Evolutionary conservation across 2,113 vertebrate genomes (phyloP).

Genomic region (Pachyramphus minor): DNA sequence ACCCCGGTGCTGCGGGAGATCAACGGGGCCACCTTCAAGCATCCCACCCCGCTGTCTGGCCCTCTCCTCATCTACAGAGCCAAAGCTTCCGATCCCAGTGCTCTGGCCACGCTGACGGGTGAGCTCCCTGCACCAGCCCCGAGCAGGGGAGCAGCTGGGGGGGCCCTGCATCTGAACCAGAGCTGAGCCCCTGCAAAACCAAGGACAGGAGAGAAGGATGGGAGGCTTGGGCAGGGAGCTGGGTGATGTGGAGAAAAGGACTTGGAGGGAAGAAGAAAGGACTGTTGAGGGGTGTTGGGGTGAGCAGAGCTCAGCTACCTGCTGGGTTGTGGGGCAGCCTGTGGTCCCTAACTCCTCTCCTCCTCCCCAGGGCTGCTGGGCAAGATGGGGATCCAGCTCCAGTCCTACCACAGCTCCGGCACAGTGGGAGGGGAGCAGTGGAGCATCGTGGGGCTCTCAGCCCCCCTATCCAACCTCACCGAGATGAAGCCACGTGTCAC

Average conservation of each 20-base stretch:
- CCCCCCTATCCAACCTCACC: constrained; percentile 67
- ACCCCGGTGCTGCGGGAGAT: constrained; percentile 78
- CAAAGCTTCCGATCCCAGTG: constrained; percentile 25
- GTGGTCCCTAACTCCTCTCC: neutral
- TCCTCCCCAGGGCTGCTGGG: constrained; percentile 77
- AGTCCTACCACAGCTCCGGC: constrained; percentile 82
- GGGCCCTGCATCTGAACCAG: accelerated
- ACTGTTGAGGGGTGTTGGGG: neutral
- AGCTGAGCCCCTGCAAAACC: neutral
- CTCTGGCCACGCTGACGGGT: constrained; percentile 78
- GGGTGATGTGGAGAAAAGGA: neutral
- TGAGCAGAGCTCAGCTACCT: neutral
- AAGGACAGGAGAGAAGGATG: neutral
- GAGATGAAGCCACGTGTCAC: constrained; percentile 74
- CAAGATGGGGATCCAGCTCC: constrained; percentile 74
- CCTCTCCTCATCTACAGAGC: constrained; percentile 84
- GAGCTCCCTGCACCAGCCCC: neutral
- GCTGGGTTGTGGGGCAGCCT: neutral
- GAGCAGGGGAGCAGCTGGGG: neutral
- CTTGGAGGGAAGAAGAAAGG: neutral
- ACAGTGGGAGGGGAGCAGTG: constrained; percentile 75
- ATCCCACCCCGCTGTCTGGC: constrained; percentile 77
- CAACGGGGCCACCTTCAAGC: constrained; percentile 79
- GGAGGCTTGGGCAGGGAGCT: neutral
- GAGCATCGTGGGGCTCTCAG: constrained; percentile 80